These are phyloP conservation scores for Arctia plantaginis DNA, from an alignment of 2,888 invertebrate species.

Conservation along the genomic window DNA sequence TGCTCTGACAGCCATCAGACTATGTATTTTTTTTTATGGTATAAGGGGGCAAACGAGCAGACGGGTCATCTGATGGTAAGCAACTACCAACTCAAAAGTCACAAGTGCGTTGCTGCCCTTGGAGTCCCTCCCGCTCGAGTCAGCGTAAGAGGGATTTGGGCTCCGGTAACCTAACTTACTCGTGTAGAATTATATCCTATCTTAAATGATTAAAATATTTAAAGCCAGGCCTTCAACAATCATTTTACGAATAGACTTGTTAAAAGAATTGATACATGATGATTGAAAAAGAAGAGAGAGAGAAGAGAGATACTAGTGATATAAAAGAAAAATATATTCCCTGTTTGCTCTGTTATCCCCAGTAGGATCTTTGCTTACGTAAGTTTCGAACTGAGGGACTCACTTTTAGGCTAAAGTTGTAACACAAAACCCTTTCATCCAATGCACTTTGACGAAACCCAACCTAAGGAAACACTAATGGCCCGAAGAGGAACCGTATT, in stretches of 20 bases:
- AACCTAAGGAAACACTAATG: conserved; percentile 22
- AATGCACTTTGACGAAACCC: conserved; percentile 23
- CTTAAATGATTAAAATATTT: background rate
- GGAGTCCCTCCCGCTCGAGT: no score
- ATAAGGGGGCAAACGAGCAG: no score
- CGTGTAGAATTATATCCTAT: background rate
- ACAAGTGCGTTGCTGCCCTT: no score
- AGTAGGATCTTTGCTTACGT: background rate
- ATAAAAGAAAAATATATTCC: background rate
- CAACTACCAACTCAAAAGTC: no score
- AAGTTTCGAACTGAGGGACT: background rate
- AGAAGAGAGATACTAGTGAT: no score
- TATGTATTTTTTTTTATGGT: no score
- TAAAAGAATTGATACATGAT: background rate
- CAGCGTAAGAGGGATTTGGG: background rate
- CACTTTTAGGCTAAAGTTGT: conserved; percentile 5
- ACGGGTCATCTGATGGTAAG: no score
- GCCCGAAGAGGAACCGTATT: conserved; percentile 16
- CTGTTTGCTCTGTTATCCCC: background rate
- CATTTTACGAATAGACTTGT: background rate
- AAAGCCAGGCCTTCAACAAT: background rate
- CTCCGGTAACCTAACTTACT: no score
- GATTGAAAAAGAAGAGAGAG: no score
- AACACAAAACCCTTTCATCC: conserved; percentile 17
- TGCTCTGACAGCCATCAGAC: background rate